Conservation (phyloP, 2,113 vertebrate species). For the Callospermophilus lateralis region DNA sequence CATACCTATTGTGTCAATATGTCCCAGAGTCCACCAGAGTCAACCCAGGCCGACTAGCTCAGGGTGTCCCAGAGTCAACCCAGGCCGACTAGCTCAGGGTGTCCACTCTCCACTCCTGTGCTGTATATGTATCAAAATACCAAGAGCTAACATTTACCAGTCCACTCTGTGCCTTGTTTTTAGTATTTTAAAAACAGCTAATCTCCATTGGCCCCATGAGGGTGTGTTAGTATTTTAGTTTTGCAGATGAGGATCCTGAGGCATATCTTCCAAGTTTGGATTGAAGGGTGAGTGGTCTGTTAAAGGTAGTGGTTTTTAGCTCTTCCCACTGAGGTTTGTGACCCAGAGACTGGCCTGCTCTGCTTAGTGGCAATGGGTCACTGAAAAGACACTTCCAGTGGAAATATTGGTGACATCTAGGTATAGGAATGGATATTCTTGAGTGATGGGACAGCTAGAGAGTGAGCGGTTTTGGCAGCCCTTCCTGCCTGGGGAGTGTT, state of each 20-base stretch:
- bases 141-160: not conserved
- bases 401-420: not conserved
- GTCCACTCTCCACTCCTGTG: too few relatives aligned
- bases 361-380: not conserved
- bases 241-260: not conserved
- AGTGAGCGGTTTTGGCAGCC: not conserved
- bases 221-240: not conserved
- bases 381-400: not conserved
- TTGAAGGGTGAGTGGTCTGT: not conserved
- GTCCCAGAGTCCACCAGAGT: not conserved
- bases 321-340: not conserved
- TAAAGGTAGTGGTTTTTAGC: not conserved
- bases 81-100: not conserved
- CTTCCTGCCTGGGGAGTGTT: not conserved
- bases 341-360: not conserved
- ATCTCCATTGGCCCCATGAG: not conserved
- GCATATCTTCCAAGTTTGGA: not conserved
- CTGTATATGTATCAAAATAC: not conserved
- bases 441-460: not conserved
- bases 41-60: not conserved
- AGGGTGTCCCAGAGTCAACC: not conserved
- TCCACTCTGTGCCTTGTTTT: not conserved
- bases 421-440: fast-evolving
- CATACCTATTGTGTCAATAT: too few relatives aligned
- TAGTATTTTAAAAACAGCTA: not conserved